phyloP scores from a whole-genome alignment of 2,113 vertebrate species.

The Lophochroa leadbeateri region DNA sequence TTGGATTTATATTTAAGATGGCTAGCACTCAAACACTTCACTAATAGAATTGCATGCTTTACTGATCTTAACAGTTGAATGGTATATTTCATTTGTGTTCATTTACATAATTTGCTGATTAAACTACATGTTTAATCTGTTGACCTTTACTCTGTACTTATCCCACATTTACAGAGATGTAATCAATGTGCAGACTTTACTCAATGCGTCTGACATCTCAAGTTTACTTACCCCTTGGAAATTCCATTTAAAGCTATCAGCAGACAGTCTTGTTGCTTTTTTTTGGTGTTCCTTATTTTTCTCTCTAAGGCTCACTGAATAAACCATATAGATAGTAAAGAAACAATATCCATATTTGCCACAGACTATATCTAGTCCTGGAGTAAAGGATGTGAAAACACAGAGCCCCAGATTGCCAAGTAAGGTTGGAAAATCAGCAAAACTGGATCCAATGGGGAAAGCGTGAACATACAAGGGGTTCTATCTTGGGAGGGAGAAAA shows the following conservation, averaged over 20 bases:
- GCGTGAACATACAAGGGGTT: not conserved
- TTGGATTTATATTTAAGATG: constrained; percentile 22
- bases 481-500: not conserved
- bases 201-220: not conserved
- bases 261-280: not conserved
- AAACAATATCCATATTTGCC: not conserved
- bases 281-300: not conserved
- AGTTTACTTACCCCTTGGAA: not conserved
- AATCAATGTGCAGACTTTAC: constrained; percentile 56
- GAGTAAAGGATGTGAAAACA: not conserved
- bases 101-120: constrained; percentile 75
- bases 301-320: not conserved
- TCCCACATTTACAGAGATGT: constrained; percentile 37
- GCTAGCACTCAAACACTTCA: constrained; percentile 14
- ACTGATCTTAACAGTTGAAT: constrained; percentile 60
- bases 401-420: not conserved
- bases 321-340: not conserved
- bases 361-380: not conserved
- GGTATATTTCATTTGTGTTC: constrained; percentile 66
- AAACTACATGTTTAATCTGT: constrained; percentile 67
- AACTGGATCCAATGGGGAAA: not conserved
- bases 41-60: constrained; percentile 60
- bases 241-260: not conserved
- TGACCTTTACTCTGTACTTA: constrained; percentile 70
- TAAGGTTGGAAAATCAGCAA: not conserved